phyloP scores from a whole-genome alignment of 2,888 invertebrate genomes.

The Carterocephalus palaemon region DNA sequence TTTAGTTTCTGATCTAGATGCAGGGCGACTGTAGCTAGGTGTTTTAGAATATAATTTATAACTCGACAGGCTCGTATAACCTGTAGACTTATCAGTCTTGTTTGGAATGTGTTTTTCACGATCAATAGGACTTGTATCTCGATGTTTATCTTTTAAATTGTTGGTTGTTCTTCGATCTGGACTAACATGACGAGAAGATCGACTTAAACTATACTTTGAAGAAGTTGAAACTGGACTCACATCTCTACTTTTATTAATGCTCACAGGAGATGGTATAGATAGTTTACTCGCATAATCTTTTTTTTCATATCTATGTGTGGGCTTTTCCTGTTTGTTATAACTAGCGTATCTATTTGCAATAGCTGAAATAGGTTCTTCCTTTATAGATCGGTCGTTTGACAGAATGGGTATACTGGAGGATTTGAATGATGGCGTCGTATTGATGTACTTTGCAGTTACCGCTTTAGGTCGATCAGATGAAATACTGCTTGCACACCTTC shows the following conservation, averaged over 20 bases:
- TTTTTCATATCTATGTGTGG: slow-evolving; percentile 57
- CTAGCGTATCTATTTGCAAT: slow-evolving; percentile 66
- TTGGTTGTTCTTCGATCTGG: slow-evolving; percentile 67
- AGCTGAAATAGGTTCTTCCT: slow-evolving; percentile 65
- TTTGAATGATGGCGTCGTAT: slow-evolving; percentile 61
- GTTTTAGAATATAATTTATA: slow-evolving; percentile 77
- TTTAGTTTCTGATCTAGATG: slow-evolving; percentile 52
- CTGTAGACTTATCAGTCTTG: slow-evolving; percentile 76
- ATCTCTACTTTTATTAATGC: slow-evolving; percentile 71
- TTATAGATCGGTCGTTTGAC: slow-evolving; percentile 52
- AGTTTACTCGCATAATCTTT: slow-evolving; percentile 72
- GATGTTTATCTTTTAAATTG: slow-evolving; percentile 63
- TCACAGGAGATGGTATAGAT: slow-evolving; percentile 48
- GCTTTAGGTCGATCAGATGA: slow-evolving; percentile 59
- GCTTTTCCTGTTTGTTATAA: slow-evolving; percentile 53
- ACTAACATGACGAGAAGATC: slow-evolving; percentile 69
- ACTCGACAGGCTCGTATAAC: slow-evolving; percentile 70
- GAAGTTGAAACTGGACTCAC: slow-evolving; percentile 74
- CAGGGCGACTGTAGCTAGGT: slow-evolving; percentile 57
- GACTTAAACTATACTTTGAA: slow-evolving; percentile 63
- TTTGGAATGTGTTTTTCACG: slow-evolving; percentile 78
- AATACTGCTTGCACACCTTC: slow-evolving; percentile 43
- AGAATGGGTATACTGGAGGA: slow-evolving; percentile 72
- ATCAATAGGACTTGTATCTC: slow-evolving; percentile 79
- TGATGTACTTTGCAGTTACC: slow-evolving; percentile 69